Percentiles rank a stretch among this genome's conserved stretches.
These are phyloP conservation scores for Amiota minor DNA, from an alignment of 2,888 invertebrate genomes.

Conservation along the genomic window DNA sequence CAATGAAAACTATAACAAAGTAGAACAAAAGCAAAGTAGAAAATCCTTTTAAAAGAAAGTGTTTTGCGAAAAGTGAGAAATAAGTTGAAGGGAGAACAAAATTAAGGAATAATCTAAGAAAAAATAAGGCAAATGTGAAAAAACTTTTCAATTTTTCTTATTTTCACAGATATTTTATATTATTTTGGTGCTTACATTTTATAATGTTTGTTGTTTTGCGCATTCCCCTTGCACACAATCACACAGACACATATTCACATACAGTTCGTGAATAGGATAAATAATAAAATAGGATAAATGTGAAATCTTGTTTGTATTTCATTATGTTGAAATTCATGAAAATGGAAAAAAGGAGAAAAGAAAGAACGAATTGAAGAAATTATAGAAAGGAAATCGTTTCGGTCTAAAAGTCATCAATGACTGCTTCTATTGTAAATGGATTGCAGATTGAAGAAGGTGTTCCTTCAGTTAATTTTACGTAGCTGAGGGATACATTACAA, in stretches of 20 bases:
- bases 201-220: conserved; percentile 1
- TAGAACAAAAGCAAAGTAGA: background rate
- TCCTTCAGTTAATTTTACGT: too few species aligned
- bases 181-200: background rate
- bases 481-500: too few species aligned
- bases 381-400: background rate
- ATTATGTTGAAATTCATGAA: conserved; percentile 1
- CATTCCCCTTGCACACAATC: background rate
- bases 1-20: conserved; percentile 3
- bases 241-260: too few species aligned
- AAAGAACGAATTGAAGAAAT: too few species aligned
- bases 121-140: too few species aligned
- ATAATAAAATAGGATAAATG: too few species aligned
- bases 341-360: too few species aligned
- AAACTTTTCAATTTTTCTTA: conserved; percentile 11
- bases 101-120: background rate
- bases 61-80: background rate
- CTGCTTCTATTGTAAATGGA: background rate
- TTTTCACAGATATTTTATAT: conserved; percentile 16
- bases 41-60: background rate
- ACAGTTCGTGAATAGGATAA: too few species aligned
- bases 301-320: background rate
- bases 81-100: background rate
- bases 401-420: conserved; percentile 15
- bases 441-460: background rate